Conservation (phyloP, 2,113 vertebrate genomes). For the Odontophorus gujanensis region DNA sequence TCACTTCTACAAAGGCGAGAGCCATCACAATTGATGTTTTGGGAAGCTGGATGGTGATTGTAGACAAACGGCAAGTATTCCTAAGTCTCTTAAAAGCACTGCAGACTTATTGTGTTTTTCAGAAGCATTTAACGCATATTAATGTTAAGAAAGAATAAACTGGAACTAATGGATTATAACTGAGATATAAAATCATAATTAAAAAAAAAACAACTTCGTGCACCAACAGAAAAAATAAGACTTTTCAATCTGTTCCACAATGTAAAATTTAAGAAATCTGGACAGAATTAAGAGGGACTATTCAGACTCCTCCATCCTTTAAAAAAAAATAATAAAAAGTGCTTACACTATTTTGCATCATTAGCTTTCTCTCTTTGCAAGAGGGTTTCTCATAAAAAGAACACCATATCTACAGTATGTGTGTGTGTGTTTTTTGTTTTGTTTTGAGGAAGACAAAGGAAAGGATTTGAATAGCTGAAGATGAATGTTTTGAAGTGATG, state of each 20-base stretch:
- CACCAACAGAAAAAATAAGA: neutral
- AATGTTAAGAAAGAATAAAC: neutral
- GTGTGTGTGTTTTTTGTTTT: neutral
- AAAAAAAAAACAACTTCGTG: neutral
- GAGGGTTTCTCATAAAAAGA: neutral
- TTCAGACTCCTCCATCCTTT: neutral
- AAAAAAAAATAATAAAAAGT: neutral
- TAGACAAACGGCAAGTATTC: neutral
- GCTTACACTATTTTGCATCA: neutral
- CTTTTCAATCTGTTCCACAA: neutral
- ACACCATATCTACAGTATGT: rapidly evolving
- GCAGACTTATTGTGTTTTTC: neutral
- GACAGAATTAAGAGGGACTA: neutral
- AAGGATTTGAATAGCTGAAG: neutral
- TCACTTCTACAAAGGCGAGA: neutral
- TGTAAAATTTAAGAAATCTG: neutral
- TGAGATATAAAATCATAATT: neutral
- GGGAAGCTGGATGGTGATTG: neutral
- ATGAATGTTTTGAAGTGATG: neutral
- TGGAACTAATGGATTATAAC: neutral
- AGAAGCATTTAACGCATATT: neutral
- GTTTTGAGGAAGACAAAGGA: neutral
- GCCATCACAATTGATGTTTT: neutral
- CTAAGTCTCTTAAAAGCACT: neutral
- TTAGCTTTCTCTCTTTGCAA: neutral